These are phyloP conservation scores for Apus apus DNA, from an alignment of 2,113 vertebrate genomes.

Conservation along the genomic window DNA sequence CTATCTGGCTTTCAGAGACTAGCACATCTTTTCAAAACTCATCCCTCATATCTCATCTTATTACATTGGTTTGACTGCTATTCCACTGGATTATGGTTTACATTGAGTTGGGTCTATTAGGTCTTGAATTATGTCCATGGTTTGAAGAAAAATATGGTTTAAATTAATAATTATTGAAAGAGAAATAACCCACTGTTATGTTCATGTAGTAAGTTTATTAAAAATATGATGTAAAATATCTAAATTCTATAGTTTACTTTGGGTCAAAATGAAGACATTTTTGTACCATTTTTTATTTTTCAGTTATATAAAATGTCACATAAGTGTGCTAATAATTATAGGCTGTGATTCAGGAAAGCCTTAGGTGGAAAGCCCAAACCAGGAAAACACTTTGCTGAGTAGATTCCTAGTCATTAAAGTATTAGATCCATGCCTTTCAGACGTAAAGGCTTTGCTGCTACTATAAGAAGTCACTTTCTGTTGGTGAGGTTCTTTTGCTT, in stretches of 20 bases:
- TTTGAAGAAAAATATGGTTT: neutral
- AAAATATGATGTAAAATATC: neutral
- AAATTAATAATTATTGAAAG: neutral
- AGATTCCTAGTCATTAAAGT: neutral
- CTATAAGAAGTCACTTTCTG: rapidly evolving
- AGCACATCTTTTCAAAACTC: neutral
- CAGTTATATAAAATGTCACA: rapidly evolving
- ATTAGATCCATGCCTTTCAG: neutral
- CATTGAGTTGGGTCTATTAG: neutral
- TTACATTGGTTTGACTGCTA: rapidly evolving
- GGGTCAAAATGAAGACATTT: neutral
- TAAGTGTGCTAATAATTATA: neutral
- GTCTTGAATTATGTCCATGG: neutral
- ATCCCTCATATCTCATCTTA: neutral
- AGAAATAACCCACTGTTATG: neutral
- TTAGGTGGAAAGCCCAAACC: neutral
- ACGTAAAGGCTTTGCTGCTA: neutral
- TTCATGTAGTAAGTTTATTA: neutral
- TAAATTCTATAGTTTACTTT: neutral
- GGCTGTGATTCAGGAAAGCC: neutral
- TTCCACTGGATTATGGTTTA: rapidly evolving
- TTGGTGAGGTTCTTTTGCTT: neutral
- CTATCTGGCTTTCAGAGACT: neutral
- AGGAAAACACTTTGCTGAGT: neutral
- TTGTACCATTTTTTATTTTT: neutral